Conservation (phyloP, 2,888 invertebrate genomes). For the Phrixothrix hirtus region DNA sequence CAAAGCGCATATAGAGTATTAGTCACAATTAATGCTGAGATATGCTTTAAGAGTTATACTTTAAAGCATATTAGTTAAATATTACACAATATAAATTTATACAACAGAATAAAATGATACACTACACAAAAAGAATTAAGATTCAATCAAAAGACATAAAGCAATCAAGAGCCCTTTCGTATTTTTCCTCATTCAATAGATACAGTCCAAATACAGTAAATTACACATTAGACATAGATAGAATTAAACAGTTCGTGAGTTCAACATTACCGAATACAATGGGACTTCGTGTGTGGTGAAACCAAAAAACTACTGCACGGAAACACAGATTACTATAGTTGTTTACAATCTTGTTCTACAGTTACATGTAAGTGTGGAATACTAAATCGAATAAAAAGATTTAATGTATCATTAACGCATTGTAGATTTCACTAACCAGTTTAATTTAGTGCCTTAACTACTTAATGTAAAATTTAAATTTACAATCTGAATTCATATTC, state of each 20-base stretch:
- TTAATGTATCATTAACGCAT: conserved; percentile 27
- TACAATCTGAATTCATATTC: too few relatives aligned
- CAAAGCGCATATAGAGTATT: too few relatives aligned
- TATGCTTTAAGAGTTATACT: neutral
- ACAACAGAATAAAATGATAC: neutral
- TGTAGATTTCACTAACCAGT: conserved; percentile 2
- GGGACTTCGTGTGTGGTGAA: conserved; percentile 51
- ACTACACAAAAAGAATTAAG: neutral
- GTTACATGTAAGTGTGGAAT: conserved; percentile 29
- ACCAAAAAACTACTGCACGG: conserved; percentile 46
- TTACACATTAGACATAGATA: conserved; percentile 33
- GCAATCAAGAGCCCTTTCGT: neutral
- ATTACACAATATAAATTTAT: too few relatives aligned
- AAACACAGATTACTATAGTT: conserved; percentile 43
- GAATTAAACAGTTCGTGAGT: conserved; percentile 44
- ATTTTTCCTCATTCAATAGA: conserved; percentile 10
- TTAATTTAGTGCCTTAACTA: too few relatives aligned
- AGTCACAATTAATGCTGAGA: neutral
- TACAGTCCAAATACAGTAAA: conserved; percentile 30
- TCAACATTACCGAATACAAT: conserved; percentile 49
- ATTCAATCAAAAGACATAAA: neutral
- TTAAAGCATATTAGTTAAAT: too few relatives aligned
- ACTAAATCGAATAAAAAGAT: conserved; percentile 18
- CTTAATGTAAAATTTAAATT: too few relatives aligned
- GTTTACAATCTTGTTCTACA: conserved; percentile 37